These are phyloP conservation scores for Megamerina dolium DNA, from an alignment of 2,888 invertebrate genomes.

Conservation along the genomic window DNA sequence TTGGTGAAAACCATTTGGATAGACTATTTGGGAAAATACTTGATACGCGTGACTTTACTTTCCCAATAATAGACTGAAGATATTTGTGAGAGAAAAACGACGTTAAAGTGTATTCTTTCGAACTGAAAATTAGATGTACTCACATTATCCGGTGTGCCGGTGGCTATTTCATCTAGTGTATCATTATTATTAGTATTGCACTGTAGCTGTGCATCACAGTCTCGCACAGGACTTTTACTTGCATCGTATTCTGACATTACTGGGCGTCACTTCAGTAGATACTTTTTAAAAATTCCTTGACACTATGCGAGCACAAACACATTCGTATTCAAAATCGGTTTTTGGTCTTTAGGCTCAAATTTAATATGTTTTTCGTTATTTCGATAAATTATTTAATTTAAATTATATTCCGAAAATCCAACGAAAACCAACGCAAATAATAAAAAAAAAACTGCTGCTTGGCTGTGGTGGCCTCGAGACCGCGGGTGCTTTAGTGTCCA, in stretches of 20 bases:
- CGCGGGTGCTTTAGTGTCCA: constrained; percentile 11
- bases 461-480: constrained; percentile 18
- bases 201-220: constrained; percentile 13
- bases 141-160: constrained; percentile 22
- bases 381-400: too few species aligned
- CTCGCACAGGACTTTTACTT: constrained; percentile 13
- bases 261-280: too few species aligned
- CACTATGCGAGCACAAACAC: too few species aligned
- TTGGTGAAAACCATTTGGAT: constrained; percentile 46
- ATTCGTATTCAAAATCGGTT: too few species aligned
- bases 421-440: too few species aligned
- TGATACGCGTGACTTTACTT: constrained; percentile 43
- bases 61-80: constrained; percentile 46
- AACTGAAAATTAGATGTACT: constrained; percentile 16
- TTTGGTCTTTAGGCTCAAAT: too few species aligned
- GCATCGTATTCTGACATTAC: constrained; percentile 20
- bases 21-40: constrained; percentile 43
- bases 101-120: too few species aligned
- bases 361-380: too few species aligned
- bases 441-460: too few species aligned
- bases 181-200: constrained; percentile 12
- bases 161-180: constrained; percentile 17
- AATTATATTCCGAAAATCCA: too few species aligned
- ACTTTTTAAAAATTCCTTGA: too few species aligned
- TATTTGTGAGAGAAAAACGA: too few species aligned